phyloP scores from a whole-genome alignment of 2,113 vertebrate genomes.

The Hippoglossus stenolepis region DNA sequence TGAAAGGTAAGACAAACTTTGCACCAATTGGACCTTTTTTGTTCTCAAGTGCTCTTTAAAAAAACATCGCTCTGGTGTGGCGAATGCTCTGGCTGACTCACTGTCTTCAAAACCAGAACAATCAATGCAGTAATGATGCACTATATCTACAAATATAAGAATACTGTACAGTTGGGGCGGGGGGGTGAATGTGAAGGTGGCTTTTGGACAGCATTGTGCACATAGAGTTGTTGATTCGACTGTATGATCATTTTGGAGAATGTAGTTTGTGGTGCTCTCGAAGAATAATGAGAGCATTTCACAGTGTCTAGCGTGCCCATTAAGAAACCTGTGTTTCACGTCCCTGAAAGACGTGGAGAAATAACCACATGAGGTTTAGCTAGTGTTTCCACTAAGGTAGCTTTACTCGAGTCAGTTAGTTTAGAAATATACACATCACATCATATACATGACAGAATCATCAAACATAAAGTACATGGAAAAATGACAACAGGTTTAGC shows the following conservation, averaged over 20 bases:
- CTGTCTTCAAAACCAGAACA: slow-evolving; percentile 5
- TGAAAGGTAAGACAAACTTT: slow-evolving; percentile 31
- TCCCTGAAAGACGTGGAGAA: too few relatives aligned
- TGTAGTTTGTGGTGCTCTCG: neutral
- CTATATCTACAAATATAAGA: neutral
- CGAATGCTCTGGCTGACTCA: slow-evolving; percentile 11
- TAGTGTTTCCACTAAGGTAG: too few relatives aligned
- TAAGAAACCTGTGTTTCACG: too few relatives aligned
- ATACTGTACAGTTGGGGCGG: neutral
- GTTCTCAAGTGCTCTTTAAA: neutral
- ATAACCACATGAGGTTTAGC: too few relatives aligned
- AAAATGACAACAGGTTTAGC: too few relatives aligned
- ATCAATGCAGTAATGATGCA: neutral
- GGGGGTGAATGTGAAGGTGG: too few relatives aligned
- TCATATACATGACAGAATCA: too few relatives aligned
- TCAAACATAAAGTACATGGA: too few relatives aligned
- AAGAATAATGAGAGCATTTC: neutral
- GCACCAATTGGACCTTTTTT: slow-evolving; percentile 17
- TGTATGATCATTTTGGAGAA: neutral
- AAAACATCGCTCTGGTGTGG: slow-evolving; percentile 4
- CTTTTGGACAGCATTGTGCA: neutral
- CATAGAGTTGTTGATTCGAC: neutral
- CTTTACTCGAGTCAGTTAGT: too few relatives aligned
- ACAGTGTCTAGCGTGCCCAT: neutral
- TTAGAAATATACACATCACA: too few relatives aligned